Evolutionary conservation across 2,888 invertebrate species (phyloP), one percentile per base, ranked within the genome.

Genomic region (Zaprionus lineosus): DNA sequence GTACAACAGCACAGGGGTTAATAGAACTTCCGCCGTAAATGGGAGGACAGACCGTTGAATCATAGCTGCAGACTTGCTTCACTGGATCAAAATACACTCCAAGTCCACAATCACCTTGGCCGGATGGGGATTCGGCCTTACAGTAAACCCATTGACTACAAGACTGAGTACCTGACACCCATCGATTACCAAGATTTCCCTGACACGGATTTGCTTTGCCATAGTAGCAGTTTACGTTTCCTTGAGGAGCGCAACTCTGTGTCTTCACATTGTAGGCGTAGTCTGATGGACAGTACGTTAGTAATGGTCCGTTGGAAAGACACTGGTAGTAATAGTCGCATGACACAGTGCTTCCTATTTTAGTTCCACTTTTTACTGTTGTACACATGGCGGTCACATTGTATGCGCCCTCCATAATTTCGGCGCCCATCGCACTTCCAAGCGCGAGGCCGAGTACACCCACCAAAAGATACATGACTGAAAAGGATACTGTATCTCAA

Each of bases 301-400:
- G 14, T 2, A 37, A 34, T 1, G 77, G 77, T 7, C 77, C 77
- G 3, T 8, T 6, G 0, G 7, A 0, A 1, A 43, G 18, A 39
- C 77, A 77, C 6, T 31, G 28, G 14, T 77, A 77, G 31, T 78
- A 77, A 26, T 63, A 50, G 5, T 44, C 28, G n/a, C 77, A 77
- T 24, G 79, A 63, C 5, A 3, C n/a, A 6, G 70, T 52, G 52
- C 77, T 82, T 19, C 79, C 77, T 12, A 77, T 37, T 12, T 40
- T 18, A 1, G 57, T 60, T 7, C 75, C 83, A 4, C n/a, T 0
- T 8, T 31, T 33, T 0, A 78, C 59, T 3, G 51, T 5, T 2
- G 71, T 51, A 12, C 77, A 77, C 7, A 56, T 28, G 18, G 52
- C 33, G 2, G 85, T 82, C 9, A 77, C 85, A 43, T 77, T 84